Base-by-base conservation (phyloP, 2,888 invertebrate species). In the Sarcophaga caerulescens region DNA sequence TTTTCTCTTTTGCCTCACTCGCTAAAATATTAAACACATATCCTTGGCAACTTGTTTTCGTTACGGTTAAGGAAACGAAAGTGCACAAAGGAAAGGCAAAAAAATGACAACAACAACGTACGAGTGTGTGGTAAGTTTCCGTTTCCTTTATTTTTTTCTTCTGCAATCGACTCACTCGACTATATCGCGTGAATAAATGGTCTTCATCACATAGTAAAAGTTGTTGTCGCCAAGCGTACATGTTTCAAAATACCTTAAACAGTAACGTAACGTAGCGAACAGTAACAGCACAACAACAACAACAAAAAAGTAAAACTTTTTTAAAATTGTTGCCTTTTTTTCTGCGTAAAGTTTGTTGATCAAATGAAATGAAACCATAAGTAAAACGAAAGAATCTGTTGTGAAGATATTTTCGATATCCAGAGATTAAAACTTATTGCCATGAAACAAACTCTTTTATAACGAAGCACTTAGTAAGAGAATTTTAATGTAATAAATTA, bases 11-110 rank as follows among this genome's bases (percentile, higher is more conserved):
- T 52, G 52, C 17, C 70, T 45, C 80, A 68, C 69, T 85, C 82
- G 45, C 82, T 85, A 57, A 79, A 87, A 85, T 82, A 85, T 87
- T 82, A 80, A 87, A 82, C 81, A 87, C 82, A 87, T 85, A 87
- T 84, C 84, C 86, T 84, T 86, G 86, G 66, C 60, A 84, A 86
- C 57, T 78, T 84, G 2, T 35, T 81, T 75, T 59, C 47, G 59
- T 45, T 62, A 57, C 59, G 44, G 57, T 71, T 79, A 35, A 35
- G 21, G 23, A 65, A n/a, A 17, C 17, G 23, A 68, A 47, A 45
- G 6, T 21, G 52, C 44, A 21, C 12, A 8, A 19, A 21, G 17
- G 8, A 52, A 23, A 52, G 12, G 17, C 52, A 52, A 47, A 52
- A 52, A 12, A 52, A 52, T 0, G 2, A 52, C 52, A 1, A 52